Conservation (phyloP, 1,140 invertebrate species). For the Eciton burchellii region DNA sequence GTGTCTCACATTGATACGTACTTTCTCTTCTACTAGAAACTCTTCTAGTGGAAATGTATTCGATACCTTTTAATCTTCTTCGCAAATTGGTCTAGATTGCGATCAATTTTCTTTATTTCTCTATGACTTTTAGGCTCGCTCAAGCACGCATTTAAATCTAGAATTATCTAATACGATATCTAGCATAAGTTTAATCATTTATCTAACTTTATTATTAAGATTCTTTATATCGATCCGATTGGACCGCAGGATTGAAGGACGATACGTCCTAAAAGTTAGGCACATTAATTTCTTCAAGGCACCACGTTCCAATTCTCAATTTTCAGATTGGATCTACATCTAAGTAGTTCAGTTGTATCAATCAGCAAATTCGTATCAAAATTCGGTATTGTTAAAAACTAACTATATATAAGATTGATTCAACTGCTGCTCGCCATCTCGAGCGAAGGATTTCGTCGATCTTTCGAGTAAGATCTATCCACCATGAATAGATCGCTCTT, state of each 20-base stretch:
- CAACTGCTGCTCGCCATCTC: slow-evolving; percentile 12
- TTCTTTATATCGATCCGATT: slow-evolving; percentile 37
- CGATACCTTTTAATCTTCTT: slow-evolving; percentile 2
- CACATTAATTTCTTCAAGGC: slow-evolving; percentile 57
- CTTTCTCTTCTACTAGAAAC: slow-evolving; percentile 12
- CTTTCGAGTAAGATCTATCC: slow-evolving; percentile 17
- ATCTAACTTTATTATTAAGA: slow-evolving; percentile 52
- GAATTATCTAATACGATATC: slow-evolving; percentile 42
- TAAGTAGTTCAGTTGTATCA: not conserved
- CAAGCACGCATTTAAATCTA: slow-evolving; percentile 52
- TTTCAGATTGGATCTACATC: not conserved
- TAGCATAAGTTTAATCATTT: slow-evolving; percentile 39
- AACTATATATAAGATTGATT: slow-evolving; percentile 40
- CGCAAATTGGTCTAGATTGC: slow-evolving; percentile 21
- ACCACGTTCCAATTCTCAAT: slow-evolving; percentile 25
- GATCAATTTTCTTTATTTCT: slow-evolving; percentile 7
- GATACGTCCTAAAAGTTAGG: slow-evolving; percentile 44
- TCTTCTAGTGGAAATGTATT: not conserved
- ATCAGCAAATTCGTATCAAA: not conserved
- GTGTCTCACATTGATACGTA: not conserved
- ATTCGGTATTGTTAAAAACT: slow-evolving; percentile 18
- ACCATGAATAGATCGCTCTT: slow-evolving; percentile 29
- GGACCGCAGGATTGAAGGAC: slow-evolving; percentile 34
- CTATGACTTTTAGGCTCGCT: slow-evolving; percentile 50
- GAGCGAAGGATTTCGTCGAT: slow-evolving; percentile 36